Conservation (phyloP, 2,888 invertebrate species). For the Apodemia mormo region DNA sequence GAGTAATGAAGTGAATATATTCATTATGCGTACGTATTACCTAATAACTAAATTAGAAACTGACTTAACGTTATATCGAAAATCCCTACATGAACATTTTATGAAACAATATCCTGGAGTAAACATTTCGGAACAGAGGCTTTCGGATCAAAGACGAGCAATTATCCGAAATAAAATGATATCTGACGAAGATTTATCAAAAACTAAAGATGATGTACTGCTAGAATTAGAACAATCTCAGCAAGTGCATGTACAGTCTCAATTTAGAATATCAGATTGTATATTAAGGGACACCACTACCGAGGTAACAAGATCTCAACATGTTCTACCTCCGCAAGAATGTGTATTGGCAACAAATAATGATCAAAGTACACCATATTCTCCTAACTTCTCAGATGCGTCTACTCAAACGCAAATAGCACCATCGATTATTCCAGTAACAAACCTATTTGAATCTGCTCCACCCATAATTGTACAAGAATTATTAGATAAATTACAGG, state of each 20-base stretch:
- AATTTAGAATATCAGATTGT: not conserved
- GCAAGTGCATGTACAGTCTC: not conserved
- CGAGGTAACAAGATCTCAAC: no score
- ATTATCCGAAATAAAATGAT: constrained; percentile 34
- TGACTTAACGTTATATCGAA: constrained; percentile 22
- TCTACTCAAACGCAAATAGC: not conserved
- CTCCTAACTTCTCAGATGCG: constrained; percentile 1
- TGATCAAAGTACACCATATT: not conserved
- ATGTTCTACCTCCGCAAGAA: no score
- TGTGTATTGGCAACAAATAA: no score
- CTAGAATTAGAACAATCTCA: constrained; percentile 16
- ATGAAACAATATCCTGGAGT: constrained; percentile 15
- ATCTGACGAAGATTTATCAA: constrained; percentile 9
- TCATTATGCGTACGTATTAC: constrained; percentile 28
- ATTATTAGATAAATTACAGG: no score
- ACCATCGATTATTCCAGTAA: no score
- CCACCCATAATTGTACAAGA: no score
- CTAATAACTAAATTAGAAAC: constrained; percentile 27
- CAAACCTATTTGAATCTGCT: not conserved
- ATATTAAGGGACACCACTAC: not conserved
- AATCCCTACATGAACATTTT: constrained; percentile 23
- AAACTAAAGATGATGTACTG: constrained; percentile 22
- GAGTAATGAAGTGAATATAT: no score
- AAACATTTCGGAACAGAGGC: constrained; percentile 32
- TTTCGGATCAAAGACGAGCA: constrained; percentile 36